Conservation (phyloP, 2,797 vertebrate species). For the Eleutherodactylus coqui region DNA sequence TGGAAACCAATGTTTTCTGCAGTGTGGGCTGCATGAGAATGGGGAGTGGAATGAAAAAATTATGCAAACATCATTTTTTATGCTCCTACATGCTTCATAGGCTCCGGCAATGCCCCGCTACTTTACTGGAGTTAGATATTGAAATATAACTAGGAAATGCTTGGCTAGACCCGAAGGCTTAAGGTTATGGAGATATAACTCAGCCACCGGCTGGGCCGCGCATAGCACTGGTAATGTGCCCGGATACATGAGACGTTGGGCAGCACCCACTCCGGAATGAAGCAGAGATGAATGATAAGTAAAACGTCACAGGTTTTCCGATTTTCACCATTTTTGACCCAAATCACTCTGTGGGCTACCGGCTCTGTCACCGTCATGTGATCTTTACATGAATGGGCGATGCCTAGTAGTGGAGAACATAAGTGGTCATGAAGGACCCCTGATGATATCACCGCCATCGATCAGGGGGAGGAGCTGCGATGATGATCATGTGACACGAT, state of each 20-base stretch:
- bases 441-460: no score
- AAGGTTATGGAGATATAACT: neutral
- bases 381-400: no score
- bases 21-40: slow-evolving; percentile 1
- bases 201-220: neutral
- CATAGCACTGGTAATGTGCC: neutral
- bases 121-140: slow-evolving; percentile 27
- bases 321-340: neutral
- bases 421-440: no score
- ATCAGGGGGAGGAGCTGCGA: no score
- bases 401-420: no score
- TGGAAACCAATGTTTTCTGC: slow-evolving; percentile 41
- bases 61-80: slow-evolving; percentile 26
- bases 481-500: no score
- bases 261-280: neutral
- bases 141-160: slow-evolving; percentile 3
- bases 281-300: neutral
- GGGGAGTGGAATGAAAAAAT: slow-evolving; percentile 15
- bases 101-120: neutral
- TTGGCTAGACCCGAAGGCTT: slow-evolving; percentile 3
- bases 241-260: neutral
- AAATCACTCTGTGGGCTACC: neutral
- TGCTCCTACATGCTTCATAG: slow-evolving; percentile 9
- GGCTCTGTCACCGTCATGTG: no score
- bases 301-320: neutral